Conservation (phyloP, 1,140 invertebrate species). For the Drosophila virilis region DNA sequence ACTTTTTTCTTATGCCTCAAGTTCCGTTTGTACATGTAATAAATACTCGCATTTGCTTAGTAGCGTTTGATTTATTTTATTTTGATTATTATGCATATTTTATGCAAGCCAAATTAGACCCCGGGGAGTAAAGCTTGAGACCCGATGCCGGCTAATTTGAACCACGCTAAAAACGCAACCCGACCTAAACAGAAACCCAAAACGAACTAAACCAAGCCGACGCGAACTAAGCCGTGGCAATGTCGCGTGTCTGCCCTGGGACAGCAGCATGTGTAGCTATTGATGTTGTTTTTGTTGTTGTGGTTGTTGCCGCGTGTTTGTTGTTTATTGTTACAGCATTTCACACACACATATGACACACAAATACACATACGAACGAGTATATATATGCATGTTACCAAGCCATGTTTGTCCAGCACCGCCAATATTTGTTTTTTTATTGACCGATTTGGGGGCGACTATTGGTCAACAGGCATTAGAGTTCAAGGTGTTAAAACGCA, state of each 20-base stretch:
- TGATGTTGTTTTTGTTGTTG: constrained; percentile 47
- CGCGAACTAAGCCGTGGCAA: constrained; percentile 11
- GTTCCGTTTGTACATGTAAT: constrained; percentile 55
- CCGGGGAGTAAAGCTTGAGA: constrained; percentile 41
- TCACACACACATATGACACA: constrained; percentile 51
- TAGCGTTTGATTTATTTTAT: constrained; percentile 77
- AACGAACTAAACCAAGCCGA: background rate
- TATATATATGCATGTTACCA: constrained; percentile 2
- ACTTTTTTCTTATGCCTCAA: constrained; percentile 12
- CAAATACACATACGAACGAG: constrained; percentile 4
- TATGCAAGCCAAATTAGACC: constrained; percentile 62
- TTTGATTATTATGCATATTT: constrained; percentile 81
- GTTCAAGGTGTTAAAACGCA: constrained; percentile 49
- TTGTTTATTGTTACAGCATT: constrained; percentile 76
- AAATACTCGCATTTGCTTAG: constrained; percentile 60
- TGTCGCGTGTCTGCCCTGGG: constrained; percentile 42
- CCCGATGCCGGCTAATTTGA: constrained; percentile 27
- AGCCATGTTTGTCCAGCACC: constrained; percentile 66
- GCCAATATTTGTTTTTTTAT: constrained; percentile 82
- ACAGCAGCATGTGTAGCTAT: constrained; percentile 57
- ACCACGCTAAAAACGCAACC: constrained; percentile 6
- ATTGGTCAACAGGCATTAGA: constrained; percentile 54
- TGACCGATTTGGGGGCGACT: constrained; percentile 77
- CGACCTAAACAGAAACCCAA: background rate
- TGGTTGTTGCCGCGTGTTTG: constrained; percentile 49